Conservation (phyloP, 1,140 invertebrate species). For the Scaptomyza graminum region DNA sequence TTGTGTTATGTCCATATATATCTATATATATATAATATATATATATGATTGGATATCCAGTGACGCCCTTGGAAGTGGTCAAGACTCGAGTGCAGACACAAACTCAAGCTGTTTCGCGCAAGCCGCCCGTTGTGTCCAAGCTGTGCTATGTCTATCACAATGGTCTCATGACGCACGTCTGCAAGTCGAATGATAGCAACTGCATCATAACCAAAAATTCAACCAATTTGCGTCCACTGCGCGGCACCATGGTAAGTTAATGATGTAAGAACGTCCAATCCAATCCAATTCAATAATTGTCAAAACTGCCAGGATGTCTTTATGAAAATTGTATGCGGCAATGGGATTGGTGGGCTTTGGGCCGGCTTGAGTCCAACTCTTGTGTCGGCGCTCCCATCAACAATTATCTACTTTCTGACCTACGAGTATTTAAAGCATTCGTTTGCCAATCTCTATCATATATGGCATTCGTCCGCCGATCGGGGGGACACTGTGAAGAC, state of each 20-base stretch:
- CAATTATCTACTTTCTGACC: slow-evolving; percentile 97
- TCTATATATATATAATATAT: too few species aligned
- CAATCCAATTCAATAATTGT: too few species aligned
- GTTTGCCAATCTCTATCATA: slow-evolving; percentile 86
- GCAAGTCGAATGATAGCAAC: slow-evolving; percentile 84
- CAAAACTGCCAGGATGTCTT: slow-evolving; percentile 92
- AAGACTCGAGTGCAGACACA: slow-evolving; percentile 98
- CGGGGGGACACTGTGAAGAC: slow-evolving; percentile 1
- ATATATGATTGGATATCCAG: slow-evolving; percentile 84
- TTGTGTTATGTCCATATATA: too few species aligned
- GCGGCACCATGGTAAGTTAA: slow-evolving; percentile 94
- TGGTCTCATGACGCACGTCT: slow-evolving; percentile 99
- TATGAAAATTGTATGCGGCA: slow-evolving; percentile 93
- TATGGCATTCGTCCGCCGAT: slow-evolving; percentile 1
- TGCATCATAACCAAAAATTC: slow-evolving; percentile 86
- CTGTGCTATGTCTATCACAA: slow-evolving; percentile 99
- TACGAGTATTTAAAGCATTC: slow-evolving; percentile 94
- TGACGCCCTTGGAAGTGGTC: slow-evolving; percentile 99
- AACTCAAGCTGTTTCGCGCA: slow-evolving; percentile 90
- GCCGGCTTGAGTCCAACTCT: slow-evolving; percentile 98
- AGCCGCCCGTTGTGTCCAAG: slow-evolving; percentile 95
- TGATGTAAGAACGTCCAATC: background rate
- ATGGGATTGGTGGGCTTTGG: slow-evolving; percentile 96
- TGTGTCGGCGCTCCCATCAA: slow-evolving; percentile 96
- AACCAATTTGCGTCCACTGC: slow-evolving; percentile 90